phyloP scores from a whole-genome alignment of 2,113 vertebrate species.

The Gnathonemus echidnorhynchus region DNA sequence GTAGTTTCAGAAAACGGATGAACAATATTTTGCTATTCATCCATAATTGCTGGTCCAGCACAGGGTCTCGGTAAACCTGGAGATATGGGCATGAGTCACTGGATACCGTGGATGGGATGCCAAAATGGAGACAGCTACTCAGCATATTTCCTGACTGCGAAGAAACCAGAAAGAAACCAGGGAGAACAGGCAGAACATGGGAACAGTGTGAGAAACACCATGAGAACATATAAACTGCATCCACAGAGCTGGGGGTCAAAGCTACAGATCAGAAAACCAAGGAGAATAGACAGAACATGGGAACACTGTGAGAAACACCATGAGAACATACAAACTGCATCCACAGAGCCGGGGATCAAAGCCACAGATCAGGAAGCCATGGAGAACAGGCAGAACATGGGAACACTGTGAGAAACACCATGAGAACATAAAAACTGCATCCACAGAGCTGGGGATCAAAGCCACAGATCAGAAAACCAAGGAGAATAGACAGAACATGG shows the following conservation, averaged over 20 bases:
- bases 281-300: background rate
- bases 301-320: background rate
- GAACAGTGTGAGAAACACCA: background rate
- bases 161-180: background rate
- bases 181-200: background rate
- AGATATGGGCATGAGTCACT: too few relatives aligned
- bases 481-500: too few relatives aligned
- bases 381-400: background rate
- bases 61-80: background rate
- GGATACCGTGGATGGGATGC: background rate
- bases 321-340: background rate
- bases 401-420: background rate
- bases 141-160: background rate
- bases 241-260: background rate
- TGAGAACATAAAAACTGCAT: too few relatives aligned
- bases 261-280: background rate
- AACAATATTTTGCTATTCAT: background rate
- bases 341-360: too few relatives aligned
- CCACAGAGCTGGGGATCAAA: too few relatives aligned
- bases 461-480: too few relatives aligned
- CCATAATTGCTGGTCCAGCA: background rate
- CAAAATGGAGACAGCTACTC: background rate
- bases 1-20: background rate
- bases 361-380: too few relatives aligned
- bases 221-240: background rate